A percentile compares a stretch with the other conserved stretches of the same genome.
These are phyloP conservation scores for Acanthopleura granulata DNA, from an alignment of 2,888 invertebrate species.

Conservation along the genomic window DNA sequence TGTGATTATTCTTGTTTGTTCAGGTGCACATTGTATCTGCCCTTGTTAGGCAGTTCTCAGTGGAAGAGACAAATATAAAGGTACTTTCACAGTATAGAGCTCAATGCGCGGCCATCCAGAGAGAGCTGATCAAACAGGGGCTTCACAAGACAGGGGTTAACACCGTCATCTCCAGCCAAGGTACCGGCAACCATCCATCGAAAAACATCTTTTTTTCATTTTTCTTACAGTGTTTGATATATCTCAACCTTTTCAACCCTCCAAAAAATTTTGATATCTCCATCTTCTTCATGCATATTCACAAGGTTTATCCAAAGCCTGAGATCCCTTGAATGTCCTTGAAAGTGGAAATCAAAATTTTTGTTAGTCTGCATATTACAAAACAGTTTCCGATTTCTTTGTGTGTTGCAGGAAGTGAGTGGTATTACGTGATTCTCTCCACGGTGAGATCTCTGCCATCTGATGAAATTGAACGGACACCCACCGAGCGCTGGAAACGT, in stretches of 20 bases:
- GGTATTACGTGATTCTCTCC: constrained; percentile 62
- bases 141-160: constrained; percentile 32
- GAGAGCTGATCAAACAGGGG: constrained; percentile 32
- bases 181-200: constrained; percentile 28
- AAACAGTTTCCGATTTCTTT: neutral
- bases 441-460: constrained; percentile 58
- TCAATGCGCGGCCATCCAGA: constrained; percentile 47
- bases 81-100: constrained; percentile 53
- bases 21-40: constrained; percentile 46
- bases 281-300: too few relatives aligned
- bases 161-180: constrained; percentile 44
- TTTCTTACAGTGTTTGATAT: too few relatives aligned
- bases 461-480: constrained; percentile 45
- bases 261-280: too few relatives aligned
- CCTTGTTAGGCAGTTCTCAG: constrained; percentile 43
- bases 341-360: too few relatives aligned
- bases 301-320: too few relatives aligned
- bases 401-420: constrained; percentile 58
- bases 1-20: neutral
- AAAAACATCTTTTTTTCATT: too few relatives aligned
- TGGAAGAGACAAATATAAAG: constrained; percentile 40
- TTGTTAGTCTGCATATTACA: too few relatives aligned
- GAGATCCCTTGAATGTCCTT: too few relatives aligned
- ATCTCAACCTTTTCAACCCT: too few relatives aligned
- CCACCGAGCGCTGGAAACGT: constrained; percentile 51